Evolutionary conservation across 2,888 invertebrate genomes (phyloP), one percentile per base, ranked within the genome.

Genomic region (Dexiosoma caninum): DNA sequence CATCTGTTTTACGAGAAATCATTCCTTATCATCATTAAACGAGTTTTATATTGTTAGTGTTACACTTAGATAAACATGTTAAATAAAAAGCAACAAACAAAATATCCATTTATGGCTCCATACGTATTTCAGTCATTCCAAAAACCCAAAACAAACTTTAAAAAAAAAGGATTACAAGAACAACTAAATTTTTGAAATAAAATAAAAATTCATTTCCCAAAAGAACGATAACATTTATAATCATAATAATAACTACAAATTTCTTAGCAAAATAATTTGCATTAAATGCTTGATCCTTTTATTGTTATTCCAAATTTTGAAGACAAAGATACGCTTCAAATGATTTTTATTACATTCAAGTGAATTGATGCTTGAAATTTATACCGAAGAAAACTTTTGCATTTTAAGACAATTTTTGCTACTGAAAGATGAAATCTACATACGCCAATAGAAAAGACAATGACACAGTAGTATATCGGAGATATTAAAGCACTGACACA

Each of bases 201-300:
- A 64, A 51, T n/a, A 1, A 2, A 51, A 19, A 32, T 8, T 21
- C 9, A 42, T 62, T 69, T 72, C 62, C 55, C 67, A n/a, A 16
- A 72, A 81, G 53, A 80, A 70, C 75, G 62, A 79, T 72, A 66
- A 16, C 8, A 35, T 5, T 62, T 37, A 51, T 42, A 9, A 46
- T 27, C n/a, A 37, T 49, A 42, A 53, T 72, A 76, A 77, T 57
- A 77, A 69, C 42, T 62, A 77, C 55, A 67, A 81, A 81, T 77
- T 67, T 70, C 16, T 46, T 27, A 49, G 23, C 85, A 85, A 85
- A 85, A 84, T 85, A 86, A 88, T 88, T 88, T 88, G 85, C 88
- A 40, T 55, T 81, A 84, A 85, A 84, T 85, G 83, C 85, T 86
- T 86, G 82, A 84, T 85, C 82, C 85, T 85, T 87, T 74, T 67